Evolutionary conservation across 2,888 invertebrate genomes (phyloP).

Genomic region (Terebella lapidaria): DNA sequence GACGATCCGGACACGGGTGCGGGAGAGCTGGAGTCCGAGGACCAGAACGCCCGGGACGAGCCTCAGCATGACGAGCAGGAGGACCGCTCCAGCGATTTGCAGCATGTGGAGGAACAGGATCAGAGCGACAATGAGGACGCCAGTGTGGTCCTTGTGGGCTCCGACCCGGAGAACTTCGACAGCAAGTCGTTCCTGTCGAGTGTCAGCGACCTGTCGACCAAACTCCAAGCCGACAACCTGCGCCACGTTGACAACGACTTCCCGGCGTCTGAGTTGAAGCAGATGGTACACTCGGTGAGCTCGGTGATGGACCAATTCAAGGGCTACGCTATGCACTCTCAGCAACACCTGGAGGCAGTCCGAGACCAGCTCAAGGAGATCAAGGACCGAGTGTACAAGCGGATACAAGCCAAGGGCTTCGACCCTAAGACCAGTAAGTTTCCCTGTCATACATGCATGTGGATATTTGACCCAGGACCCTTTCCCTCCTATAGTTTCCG

Average conservation of each 20-base stretch:
- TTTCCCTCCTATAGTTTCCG: no score
- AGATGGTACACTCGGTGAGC: conserved; percentile 15
- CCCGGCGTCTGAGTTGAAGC: conserved; percentile 11
- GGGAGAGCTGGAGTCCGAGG: background rate
- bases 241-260: conserved; percentile 9
- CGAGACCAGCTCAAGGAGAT: conserved; percentile 17
- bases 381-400: conserved; percentile 15
- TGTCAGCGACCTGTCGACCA: conserved; percentile 4
- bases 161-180: conserved; percentile 20
- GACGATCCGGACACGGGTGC: background rate
- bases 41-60: background rate
- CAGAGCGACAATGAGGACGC: no score
- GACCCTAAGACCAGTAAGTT: conserved; percentile 16
- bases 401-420: conserved; percentile 11
- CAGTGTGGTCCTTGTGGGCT: no score
- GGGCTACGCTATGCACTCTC: conserved; percentile 10
- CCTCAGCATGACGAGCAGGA: background rate
- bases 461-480: conserved; percentile 31
- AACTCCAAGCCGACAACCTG: conserved; percentile 4
- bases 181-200: conserved; percentile 9
- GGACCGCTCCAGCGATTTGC: no score
- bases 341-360: conserved; percentile 12
- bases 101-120: no score
- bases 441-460: no score
- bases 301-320: conserved; percentile 13